Evolutionary conservation across 2,888 invertebrate species (phyloP).

Genomic region (Bhutanitis thaidina): DNA sequence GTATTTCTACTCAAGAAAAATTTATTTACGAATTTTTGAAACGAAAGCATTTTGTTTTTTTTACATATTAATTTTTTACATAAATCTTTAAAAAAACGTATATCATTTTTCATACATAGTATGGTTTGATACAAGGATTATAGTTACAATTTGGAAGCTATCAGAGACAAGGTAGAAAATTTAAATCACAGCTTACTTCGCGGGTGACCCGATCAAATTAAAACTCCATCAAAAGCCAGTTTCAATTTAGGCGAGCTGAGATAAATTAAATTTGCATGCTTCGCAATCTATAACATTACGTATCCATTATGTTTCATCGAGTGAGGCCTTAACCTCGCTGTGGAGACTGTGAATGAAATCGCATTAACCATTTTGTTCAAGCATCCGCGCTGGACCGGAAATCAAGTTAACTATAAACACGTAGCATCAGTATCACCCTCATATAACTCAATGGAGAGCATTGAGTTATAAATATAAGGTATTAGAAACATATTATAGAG

Average conservation of each 20-base stretch:
- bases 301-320: slow-evolving; percentile 16
- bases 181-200: background rate
- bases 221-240: slow-evolving; percentile 18
- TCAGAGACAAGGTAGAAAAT: no score
- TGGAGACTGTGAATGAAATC: slow-evolving; percentile 17
- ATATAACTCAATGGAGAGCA: background rate
- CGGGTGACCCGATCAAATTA: slow-evolving; percentile 6
- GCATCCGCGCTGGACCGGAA: slow-evolving; percentile 20
- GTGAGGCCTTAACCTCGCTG: slow-evolving; percentile 14
- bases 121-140: no score
- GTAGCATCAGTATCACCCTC: background rate
- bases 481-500: background rate
- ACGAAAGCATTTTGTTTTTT: no score
- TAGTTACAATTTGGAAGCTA: no score
- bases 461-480: no score
- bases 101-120: no score
- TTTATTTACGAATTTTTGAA: no score
- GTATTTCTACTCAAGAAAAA: no score
- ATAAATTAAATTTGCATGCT: slow-evolving; percentile 16
- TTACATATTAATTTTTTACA: no score
- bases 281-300: slow-evolving; percentile 13
- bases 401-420: slow-evolving; percentile 17
- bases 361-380: slow-evolving; percentile 18
- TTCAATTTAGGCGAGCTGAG: slow-evolving; percentile 9
- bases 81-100: no score